Conservation (phyloP, 30 jellyfish, hydroid and myxozoan species). For the Turritopsis rubra region DNA sequence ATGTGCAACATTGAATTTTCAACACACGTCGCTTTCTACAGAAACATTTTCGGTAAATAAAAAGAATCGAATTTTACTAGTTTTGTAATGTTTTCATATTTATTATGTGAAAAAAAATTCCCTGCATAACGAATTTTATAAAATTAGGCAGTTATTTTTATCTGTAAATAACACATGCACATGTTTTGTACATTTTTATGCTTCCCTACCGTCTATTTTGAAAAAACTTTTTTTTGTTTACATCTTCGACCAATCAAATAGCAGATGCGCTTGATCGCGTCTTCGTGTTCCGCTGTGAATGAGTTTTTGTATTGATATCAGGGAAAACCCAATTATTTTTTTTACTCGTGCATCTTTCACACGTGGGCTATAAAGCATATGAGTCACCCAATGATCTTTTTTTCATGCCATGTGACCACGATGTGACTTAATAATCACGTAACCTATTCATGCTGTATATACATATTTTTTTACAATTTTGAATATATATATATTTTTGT, state of each 20-base stretch:
- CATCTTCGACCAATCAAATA: slow-evolving; percentile 3
- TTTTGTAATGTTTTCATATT: too few species aligned
- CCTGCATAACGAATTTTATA: not conserved
- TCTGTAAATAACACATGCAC: not conserved
- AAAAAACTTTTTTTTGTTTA: not conserved
- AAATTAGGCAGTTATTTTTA: not conserved
- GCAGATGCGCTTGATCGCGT: slow-evolving; percentile 11
- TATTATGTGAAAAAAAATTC: too few species aligned
- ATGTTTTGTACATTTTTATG: not conserved
- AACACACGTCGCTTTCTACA: not conserved
- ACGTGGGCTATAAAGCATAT: slow-evolving; percentile 8
- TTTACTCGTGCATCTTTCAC: not conserved
- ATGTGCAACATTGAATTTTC: not conserved
- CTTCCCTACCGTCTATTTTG: not conserved
- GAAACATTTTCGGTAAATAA: not conserved
- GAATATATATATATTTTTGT: not conserved
- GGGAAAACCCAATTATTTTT: slow-evolving; percentile 8
- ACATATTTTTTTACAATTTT: not conserved
- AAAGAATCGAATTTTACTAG: not conserved
- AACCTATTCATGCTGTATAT: not conserved
- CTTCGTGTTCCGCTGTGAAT: slow-evolving; percentile 16
- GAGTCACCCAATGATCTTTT: not conserved
- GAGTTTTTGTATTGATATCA: not conserved
- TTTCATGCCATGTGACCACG: not conserved
- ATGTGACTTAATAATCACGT: not conserved